Conservation (phyloP, 2,888 invertebrate species). For the Mycogona germanica region DNA sequence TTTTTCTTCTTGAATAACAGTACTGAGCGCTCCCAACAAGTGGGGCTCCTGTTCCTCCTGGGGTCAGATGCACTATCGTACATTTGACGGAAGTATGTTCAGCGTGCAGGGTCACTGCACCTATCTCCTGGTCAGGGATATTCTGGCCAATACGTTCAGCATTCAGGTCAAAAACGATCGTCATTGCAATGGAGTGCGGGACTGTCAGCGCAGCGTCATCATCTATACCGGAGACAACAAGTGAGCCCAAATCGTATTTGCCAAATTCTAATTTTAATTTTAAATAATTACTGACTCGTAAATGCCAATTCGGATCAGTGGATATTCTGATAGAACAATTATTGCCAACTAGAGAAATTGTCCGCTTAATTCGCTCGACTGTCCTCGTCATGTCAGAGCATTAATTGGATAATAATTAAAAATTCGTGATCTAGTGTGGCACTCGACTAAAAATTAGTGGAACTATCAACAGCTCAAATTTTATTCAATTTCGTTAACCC, state of each 20-base stretch:
- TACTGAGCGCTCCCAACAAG: not conserved
- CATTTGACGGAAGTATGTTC: constrained; percentile 65
- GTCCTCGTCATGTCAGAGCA: no score
- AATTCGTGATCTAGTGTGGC: no score
- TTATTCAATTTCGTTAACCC: no score
- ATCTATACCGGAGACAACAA: constrained; percentile 58
- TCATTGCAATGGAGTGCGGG: constrained; percentile 40
- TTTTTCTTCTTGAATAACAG: no score
- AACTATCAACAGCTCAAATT: no score
- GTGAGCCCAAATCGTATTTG: constrained; percentile 35
- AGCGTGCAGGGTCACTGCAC: constrained; percentile 66
- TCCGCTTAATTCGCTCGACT: not conserved
- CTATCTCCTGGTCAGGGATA: constrained; percentile 58
- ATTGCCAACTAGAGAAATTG: not conserved
- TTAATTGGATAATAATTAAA: no score
- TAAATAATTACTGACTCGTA: no score
- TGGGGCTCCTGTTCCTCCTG: constrained; percentile 60
- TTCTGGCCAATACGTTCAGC: constrained; percentile 51
- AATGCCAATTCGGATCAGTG: no score
- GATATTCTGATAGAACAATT: no score
- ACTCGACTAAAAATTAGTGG: no score
- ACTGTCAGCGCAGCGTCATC: constrained; percentile 42
- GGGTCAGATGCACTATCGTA: constrained; percentile 68
- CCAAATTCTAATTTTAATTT: constrained; percentile 2
- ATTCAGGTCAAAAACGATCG: constrained; percentile 45